Evolutionary conservation across 2,797 vertebrate genomes (phyloP), one percentile per base, ranked within the genome.

Genomic region (Galago senegalensis): DNA sequence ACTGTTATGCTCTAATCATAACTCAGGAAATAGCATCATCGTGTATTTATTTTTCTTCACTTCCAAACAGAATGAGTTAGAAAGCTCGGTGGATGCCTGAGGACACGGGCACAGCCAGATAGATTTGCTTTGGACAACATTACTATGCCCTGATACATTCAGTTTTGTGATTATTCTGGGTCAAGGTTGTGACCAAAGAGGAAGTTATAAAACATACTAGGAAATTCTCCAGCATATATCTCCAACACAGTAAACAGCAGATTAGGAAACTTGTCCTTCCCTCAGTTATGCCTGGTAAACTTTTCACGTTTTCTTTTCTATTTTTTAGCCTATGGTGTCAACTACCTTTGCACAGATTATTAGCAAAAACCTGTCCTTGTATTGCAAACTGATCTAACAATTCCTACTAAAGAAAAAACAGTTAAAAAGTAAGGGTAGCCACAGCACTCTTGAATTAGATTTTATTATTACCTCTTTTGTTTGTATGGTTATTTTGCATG

Each of bases 31-130:
- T 23, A 60, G 4, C 20, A 70, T 76, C 31, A 29, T 34, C 4
- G 1, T 49, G 8, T 65, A 25, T 77, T 79, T 81, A 34, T 75
- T 80, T 76, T 75, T 75, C 65, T 63, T n/a, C 27, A 65, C 79
- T 87, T 87, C 56, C 37, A 77, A 91, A 43, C 1, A 11, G 37
- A 92, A 72, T 86, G 76, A 58, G 46, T 80, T 93, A 94, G 46
- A 82, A 93, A 88, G 12, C 34, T 73, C 58, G 2, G 58, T 49
- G 29, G 9, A 63, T 81, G 18, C 40, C 27, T 77, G 46, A 82
- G 83, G 34, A 77, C 20, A 72, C 5, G 17, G 31, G 20, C 8
- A 76, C 7, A 88, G 29, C 21, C 46, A 60, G 17, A 31, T 23
- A 49, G n/a, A 89, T 60, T 88, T 76, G 61, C n/a, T 53, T 13